phyloP scores from a whole-genome alignment of 2,113 vertebrate species.

The Hippocampus comes region DNA sequence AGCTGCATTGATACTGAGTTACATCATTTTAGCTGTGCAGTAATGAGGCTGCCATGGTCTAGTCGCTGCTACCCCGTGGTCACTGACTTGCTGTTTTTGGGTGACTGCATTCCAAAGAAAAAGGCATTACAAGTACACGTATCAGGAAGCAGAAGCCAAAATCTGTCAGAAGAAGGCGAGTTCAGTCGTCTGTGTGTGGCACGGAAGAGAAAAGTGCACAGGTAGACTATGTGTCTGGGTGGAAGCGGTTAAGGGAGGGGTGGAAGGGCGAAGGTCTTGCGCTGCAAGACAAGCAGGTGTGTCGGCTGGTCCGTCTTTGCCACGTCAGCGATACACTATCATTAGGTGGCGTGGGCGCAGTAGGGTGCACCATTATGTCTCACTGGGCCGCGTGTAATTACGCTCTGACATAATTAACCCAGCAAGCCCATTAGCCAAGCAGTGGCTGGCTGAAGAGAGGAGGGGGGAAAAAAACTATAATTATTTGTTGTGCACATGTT shows the following conservation, averaged over 20 bases:
- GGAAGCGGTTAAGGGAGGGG: conserved; percentile 22
- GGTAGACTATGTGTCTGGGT: conserved; percentile 26
- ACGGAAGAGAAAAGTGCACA: neutral
- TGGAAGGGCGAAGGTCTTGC: conserved; percentile 23
- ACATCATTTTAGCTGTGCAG: conserved; percentile 52
- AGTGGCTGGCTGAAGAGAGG: conserved; percentile 78
- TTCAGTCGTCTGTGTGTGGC: conserved; percentile 18
- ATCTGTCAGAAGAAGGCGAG: conserved; percentile 14
- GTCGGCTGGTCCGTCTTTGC: conserved; percentile 75
- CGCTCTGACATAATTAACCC: conserved; percentile 99
- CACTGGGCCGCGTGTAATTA: conserved; percentile 99
- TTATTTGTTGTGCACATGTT: conserved; percentile 99
- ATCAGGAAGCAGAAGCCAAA: conserved; percentile 12
- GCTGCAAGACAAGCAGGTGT: conserved; percentile 88
- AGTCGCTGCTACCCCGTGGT: conserved; percentile 38
- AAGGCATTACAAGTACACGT: conserved; percentile 6
- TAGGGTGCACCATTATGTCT: conserved; percentile 90
- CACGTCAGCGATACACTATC: conserved; percentile 86
- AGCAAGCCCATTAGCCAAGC: conserved; percentile 99
- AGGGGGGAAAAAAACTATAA: conserved; percentile 88
- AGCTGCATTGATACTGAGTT: conserved; percentile 24
- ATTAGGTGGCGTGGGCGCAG: conserved; percentile 91
- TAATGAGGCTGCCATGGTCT: conserved; percentile 45
- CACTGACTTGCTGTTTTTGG: conserved; percentile 26
- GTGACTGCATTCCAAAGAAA: conserved; percentile 30